Conservation (phyloP, 2,113 vertebrate genomes). For the Stictonetta naevosa region DNA sequence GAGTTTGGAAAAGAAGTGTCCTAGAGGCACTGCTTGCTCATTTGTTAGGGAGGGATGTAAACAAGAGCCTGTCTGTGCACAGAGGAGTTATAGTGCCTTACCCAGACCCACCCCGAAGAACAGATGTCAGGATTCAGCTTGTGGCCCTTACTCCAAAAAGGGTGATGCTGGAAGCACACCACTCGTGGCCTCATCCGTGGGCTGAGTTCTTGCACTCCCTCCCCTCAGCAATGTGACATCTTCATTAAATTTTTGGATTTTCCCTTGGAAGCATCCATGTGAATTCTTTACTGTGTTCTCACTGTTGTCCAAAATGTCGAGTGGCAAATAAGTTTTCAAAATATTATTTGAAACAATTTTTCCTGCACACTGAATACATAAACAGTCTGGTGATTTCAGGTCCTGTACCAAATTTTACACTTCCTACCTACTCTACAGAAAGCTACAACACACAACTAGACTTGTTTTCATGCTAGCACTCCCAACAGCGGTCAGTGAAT, state of each 20-base stretch:
- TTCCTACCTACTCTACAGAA: neutral
- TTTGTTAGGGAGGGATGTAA: neutral
- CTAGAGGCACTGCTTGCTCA: neutral
- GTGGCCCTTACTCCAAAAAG: neutral
- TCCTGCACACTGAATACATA: neutral
- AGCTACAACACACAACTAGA: neutral
- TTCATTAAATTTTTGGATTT: neutral
- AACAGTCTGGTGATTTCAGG: neutral
- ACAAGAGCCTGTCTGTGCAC: too few species aligned
- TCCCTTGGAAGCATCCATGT: neutral
- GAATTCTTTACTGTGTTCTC: neutral
- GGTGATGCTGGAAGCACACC: neutral
- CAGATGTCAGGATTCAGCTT: neutral
- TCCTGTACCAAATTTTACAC: neutral
- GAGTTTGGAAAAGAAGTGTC: neutral
- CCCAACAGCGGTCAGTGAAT: slow-evolving; percentile 9
- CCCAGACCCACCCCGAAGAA: neutral
- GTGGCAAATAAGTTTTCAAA: neutral
- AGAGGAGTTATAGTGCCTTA: neutral
- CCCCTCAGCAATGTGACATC: neutral
- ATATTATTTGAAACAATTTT: neutral
- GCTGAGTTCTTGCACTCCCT: neutral
- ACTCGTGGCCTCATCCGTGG: neutral
- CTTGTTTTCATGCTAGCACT: neutral
- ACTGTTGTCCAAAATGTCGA: neutral